Evolutionary conservation across 2,888 invertebrate genomes (phyloP).

Genomic region (Xiphydria camelus): DNA sequence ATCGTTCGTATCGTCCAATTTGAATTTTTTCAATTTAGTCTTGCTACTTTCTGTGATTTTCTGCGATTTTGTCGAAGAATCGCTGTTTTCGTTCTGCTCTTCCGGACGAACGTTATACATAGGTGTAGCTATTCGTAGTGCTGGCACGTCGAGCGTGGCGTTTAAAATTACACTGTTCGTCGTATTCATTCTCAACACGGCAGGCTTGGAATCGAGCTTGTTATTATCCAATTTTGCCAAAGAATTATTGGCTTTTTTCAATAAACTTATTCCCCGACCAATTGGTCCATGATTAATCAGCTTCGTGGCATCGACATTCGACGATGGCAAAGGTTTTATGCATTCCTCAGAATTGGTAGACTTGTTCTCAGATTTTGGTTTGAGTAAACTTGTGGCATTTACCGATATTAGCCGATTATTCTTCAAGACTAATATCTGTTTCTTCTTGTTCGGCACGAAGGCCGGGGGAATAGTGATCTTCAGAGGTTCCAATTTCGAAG

Average conservation of each 20-base stretch:
- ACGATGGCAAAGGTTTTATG: neutral
- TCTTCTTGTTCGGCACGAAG: slow-evolving; percentile 32
- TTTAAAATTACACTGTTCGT: slow-evolving; percentile 38
- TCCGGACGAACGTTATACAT: neutral
- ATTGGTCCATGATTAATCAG: neutral
- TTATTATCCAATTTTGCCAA: too few species aligned
- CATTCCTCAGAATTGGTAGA: too few species aligned
- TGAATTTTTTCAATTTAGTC: slow-evolving; percentile 7
- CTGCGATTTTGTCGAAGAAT: too few species aligned
- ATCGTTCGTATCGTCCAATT: slow-evolving; percentile 3
- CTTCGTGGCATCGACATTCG: neutral
- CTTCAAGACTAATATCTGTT: slow-evolving; percentile 38
- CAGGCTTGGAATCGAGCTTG: neutral
- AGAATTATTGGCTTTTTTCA: slow-evolving; percentile 31
- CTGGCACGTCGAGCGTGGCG: slow-evolving; percentile 34
- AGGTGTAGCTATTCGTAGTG: slow-evolving; percentile 36
- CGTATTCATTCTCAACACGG: slow-evolving; percentile 28
- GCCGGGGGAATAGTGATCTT: slow-evolving; percentile 41
- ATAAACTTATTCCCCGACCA: slow-evolving; percentile 30
- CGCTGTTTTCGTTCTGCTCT: neutral
- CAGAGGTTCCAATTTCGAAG: slow-evolving; percentile 36
- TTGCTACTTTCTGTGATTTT: neutral
- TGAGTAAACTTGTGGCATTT: slow-evolving; percentile 18
- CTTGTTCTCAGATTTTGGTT: neutral
- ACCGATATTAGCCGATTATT: slow-evolving; percentile 39